A percentile compares a stretch with the other conserved stretches of the same genome.
phyloP scores from a whole-genome alignment of 2,888 invertebrate genomes.

The Rhaphigaster nebulosa region DNA sequence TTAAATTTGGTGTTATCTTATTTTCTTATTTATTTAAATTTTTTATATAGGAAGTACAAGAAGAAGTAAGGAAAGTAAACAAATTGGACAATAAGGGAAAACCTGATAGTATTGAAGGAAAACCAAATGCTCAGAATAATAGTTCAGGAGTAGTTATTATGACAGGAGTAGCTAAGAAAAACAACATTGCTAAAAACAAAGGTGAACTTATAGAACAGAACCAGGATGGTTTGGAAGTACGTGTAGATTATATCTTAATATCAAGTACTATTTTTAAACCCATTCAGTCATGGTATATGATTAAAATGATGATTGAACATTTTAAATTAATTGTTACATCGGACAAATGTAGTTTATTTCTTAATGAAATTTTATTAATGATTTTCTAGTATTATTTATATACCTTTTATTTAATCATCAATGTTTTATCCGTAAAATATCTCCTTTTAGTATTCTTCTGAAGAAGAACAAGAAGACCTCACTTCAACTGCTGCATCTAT shows the following conservation, averaged over 20 bases:
- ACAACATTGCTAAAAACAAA: slow-evolving; percentile 78
- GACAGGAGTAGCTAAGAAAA: slow-evolving; percentile 87
- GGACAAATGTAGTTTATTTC: too few species aligned
- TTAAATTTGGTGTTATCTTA: too few species aligned
- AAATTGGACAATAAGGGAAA: slow-evolving; percentile 76
- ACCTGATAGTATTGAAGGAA: slow-evolving; percentile 69
- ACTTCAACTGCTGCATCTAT: slow-evolving; percentile 90
- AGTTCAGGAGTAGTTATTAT: slow-evolving; percentile 80
- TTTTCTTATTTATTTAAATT: neutral
- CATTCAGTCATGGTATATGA: neutral
- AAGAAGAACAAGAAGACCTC: slow-evolving; percentile 95
- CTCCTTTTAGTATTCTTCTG: slow-evolving; percentile 87
- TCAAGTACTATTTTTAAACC: neutral
- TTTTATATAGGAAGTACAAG: slow-evolving; percentile 72
- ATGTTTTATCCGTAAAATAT: neutral
- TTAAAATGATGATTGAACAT: too few species aligned
- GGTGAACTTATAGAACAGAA: slow-evolving; percentile 99
- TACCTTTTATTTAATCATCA: neutral
- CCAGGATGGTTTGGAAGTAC: slow-evolving; percentile 90
- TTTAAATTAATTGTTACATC: neutral
- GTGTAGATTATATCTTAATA: neutral
- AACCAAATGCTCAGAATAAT: slow-evolving; percentile 64
- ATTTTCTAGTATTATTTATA: neutral
- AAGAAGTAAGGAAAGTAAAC: slow-evolving; percentile 87
- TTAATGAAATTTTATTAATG: too few species aligned